phyloP scores from a whole-genome alignment of 2,797 vertebrate species.

The Balearica regulorum region DNA sequence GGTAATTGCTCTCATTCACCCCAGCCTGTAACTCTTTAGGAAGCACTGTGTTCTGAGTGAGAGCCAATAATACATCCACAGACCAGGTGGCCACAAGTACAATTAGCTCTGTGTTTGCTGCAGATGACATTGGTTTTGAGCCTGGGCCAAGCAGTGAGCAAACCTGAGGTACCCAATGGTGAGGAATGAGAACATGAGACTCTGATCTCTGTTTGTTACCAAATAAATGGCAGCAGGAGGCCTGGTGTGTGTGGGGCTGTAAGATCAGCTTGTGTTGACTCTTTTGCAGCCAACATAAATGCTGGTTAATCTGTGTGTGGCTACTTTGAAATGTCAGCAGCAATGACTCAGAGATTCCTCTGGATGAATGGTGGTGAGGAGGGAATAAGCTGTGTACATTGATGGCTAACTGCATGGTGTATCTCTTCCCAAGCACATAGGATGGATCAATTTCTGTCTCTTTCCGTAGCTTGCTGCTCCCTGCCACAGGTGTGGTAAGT shows the following conservation, averaged over 20 bases:
- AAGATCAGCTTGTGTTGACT: not conserved
- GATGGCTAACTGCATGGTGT: not conserved
- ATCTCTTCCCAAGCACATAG: not conserved
- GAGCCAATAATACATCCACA: not conserved
- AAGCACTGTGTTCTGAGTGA: not conserved
- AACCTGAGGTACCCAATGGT: not conserved
- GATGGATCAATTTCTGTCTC: not conserved
- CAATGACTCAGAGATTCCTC: not conserved
- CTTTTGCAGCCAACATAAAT: not conserved
- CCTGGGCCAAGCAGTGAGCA: not conserved
- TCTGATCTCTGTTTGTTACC: not conserved
- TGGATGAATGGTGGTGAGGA: not conserved
- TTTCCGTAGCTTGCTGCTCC: not conserved
- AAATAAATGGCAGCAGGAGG: not conserved
- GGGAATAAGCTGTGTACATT: not conserved
- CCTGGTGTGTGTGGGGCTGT: not conserved
- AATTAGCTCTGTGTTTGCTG: not conserved
- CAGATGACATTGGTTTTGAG: not conserved
- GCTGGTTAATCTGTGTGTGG: not conserved
- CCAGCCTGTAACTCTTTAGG: not conserved
- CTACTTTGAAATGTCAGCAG: constrained; percentile 6
- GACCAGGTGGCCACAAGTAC: not conserved
- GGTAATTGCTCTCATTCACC: not conserved
- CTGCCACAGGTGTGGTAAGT: not conserved
- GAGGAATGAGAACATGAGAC: not conserved